phyloP scores from a whole-genome alignment of 2,888 invertebrate genomes.

The Sminthurinus aureus region DNA sequence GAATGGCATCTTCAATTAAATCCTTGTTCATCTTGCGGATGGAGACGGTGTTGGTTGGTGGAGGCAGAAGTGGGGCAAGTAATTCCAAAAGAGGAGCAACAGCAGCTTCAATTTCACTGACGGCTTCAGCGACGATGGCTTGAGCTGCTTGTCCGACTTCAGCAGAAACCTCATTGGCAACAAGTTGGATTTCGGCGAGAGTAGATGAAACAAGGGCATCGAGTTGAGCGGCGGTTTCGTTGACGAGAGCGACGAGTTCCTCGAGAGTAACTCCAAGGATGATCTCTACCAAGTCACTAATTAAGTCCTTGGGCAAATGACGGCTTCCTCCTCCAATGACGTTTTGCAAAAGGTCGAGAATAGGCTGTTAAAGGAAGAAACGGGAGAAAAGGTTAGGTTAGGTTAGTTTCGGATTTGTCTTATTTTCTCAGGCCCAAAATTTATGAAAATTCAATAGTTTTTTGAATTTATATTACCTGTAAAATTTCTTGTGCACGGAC shows the following conservation, averaged over 20 bases:
- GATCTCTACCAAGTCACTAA: constrained; percentile 5
- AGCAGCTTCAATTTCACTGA: not conserved
- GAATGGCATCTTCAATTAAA: not conserved
- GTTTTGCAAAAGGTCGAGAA: not conserved
- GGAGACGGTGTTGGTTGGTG: no score
- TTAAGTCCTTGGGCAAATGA: not conserved
- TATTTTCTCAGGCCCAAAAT: no score
- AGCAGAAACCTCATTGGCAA: not conserved
- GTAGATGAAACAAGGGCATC: not conserved
- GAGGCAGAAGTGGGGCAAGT: not conserved
- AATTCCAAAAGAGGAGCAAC: not conserved
- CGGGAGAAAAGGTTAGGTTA: no score
- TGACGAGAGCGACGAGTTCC: not conserved
- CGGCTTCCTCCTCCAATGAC: not conserved
- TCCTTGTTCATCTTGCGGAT: no score
- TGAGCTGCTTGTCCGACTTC: not conserved
- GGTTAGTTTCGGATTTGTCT: no score
- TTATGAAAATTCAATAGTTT: no score
- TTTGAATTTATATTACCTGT: no score
- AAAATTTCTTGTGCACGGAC: not conserved
- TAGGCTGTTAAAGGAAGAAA: no score
- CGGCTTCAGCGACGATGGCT: not conserved
- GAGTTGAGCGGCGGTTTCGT: not conserved
- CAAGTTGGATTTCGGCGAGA: not conserved
- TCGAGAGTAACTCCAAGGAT: constrained; percentile 26